Evolutionary conservation across 2,888 invertebrate genomes (phyloP).

Genomic region (Anoncus sp.): DNA sequence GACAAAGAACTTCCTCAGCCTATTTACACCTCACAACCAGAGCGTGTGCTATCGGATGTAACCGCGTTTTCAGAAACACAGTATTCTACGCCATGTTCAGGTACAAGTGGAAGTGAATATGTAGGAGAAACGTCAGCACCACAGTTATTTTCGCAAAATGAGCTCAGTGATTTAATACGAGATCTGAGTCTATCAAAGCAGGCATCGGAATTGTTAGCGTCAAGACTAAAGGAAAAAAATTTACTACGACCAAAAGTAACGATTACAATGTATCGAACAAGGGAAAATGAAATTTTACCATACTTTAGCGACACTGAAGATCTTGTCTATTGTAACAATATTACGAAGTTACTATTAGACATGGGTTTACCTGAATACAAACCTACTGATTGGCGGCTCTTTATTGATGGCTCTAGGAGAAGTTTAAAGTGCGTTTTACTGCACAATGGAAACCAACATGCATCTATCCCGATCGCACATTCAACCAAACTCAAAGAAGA

Average conservation of each 20-base stretch:
- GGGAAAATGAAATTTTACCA: conserved; percentile 19
- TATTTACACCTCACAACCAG: conserved; percentile 24
- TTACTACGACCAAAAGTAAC: conserved; percentile 5
- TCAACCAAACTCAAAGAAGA: conserved; percentile 55
- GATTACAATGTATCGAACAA: conserved; percentile 28
- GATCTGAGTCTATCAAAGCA: conserved; percentile 38
- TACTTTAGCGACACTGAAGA: conserved; percentile 25
- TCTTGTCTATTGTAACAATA: conserved; percentile 23
- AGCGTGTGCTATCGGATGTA: conserved; percentile 24
- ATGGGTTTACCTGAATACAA: conserved; percentile 31
- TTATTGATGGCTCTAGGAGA: conserved; percentile 61
- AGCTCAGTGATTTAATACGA: conserved; percentile 39
- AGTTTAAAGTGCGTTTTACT: conserved; percentile 56
- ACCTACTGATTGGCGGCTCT: conserved; percentile 59
- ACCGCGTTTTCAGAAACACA: conserved; percentile 14
- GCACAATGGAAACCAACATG: conserved; percentile 53
- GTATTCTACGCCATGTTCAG: background rate
- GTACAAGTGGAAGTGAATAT: conserved; percentile 7
- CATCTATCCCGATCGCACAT: conserved; percentile 56
- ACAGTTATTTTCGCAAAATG: conserved; percentile 30
- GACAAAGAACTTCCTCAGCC: conserved; percentile 16
- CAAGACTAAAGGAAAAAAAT: conserved; percentile 36
- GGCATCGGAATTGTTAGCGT: conserved; percentile 27
- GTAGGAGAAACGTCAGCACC: conserved; percentile 16
- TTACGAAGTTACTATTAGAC: background rate